Base-by-base conservation (phyloP, 1,140 invertebrate genomes). In the Plectrocnemia conspersa region DNA sequence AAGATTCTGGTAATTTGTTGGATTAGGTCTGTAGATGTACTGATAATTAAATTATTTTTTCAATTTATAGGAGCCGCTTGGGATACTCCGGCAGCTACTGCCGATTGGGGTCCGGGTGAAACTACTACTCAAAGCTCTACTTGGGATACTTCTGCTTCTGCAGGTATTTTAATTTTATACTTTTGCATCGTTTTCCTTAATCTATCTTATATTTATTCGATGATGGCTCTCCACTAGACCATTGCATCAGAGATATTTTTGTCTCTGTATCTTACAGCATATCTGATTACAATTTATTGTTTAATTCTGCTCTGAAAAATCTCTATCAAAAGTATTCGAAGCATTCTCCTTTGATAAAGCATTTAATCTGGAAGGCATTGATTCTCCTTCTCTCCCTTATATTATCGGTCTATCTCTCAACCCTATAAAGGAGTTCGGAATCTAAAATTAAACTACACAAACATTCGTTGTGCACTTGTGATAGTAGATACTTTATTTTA, bases 61-160 rank as follows among this genome's bases (percentile, higher is more conserved):
- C 13, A 36, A 36, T 36, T 40, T 74, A 70, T 68, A 9, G 65
- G 73, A 0, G 61, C 67, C 3, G 61, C 71, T 6, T 68, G 68
- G 64, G 64, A 64, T 2, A 68, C 71, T 7, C 47, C 64, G 1
- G 58, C 64, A 0, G 62, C 66, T 7, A 45, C 63, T 10, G 63
- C 56, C 3, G 63, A 67, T 0, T 71, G 70, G 70, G 67, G 65
- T 1, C 66, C 70, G 36, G 65, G 66, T 0, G 25, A 65, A 9
- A 64, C 67, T 11, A 66, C 56, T 3, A 66, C 67, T 67, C 29
- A 24, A 52, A 52, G 49, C 24, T 33, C n/a, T 29, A 22, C 10
- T 5, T 13, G 18, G 11, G 22, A 16, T 42, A 19, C 27, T 5
- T 3, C 48, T 29, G 19, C 50, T 2, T n/a, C 56, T 11, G 38